Conservation (phyloP, 2,113 vertebrate species). For the Urocynchramus pylzowi region DNA sequence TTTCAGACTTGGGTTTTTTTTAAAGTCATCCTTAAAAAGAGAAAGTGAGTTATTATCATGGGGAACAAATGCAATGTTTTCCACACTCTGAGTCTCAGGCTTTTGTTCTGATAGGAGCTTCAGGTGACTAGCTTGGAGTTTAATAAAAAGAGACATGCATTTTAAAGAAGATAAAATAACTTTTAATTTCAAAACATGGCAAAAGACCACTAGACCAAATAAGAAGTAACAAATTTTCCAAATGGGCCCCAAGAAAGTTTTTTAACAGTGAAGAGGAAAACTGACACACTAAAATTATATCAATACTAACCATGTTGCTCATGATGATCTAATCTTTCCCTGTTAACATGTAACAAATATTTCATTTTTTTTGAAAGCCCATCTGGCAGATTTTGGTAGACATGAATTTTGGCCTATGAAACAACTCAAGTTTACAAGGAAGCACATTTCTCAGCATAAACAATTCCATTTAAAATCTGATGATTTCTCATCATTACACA, state of each 20-base stretch:
- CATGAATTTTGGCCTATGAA: not conserved
- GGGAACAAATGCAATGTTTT: not conserved
- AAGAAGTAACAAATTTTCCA: not conserved
- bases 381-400: not conserved
- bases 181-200: not conserved
- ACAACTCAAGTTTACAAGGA: not conserved
- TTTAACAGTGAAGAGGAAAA: not conserved
- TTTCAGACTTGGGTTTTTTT: not conserved
- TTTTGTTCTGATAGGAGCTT: not conserved
- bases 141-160: not conserved
- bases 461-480: not conserved
- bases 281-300: fast-evolving
- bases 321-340: not conserved
- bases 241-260: not conserved
- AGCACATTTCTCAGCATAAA: not conserved
- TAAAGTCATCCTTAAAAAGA: not conserved
- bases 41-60: not conserved
- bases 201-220: not conserved
- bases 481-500: not conserved
- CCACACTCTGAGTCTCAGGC: not conserved
- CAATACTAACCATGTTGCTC: not conserved
- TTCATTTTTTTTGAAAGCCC: not conserved
- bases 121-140: not conserved
- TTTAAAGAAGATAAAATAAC: not conserved
- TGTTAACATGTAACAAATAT: not conserved